These are phyloP conservation scores for Helicoverpa zea DNA, from an alignment of 1,140 invertebrate species.

Conservation along the genomic window DNA sequence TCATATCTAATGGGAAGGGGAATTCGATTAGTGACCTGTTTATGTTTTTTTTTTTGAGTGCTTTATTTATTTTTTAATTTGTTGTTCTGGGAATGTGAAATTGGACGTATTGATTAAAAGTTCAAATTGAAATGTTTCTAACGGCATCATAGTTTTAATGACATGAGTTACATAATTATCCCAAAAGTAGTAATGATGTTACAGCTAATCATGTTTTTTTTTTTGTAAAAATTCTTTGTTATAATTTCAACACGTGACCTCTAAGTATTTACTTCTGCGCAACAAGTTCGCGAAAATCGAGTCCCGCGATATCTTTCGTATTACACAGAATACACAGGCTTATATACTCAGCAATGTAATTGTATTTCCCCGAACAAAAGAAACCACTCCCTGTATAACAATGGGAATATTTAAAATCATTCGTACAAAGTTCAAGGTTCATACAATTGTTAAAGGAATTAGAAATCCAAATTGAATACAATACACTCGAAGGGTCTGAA, in stretches of 20 bases:
- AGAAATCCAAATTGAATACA: slow-evolving; percentile 18
- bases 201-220: no score
- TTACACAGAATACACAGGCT: neutral
- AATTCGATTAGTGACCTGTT: no score
- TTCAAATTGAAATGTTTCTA: neutral
- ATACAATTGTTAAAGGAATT: slow-evolving; percentile 2
- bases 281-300: neutral
- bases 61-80: neutral
- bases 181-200: no score
- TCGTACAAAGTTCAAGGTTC: slow-evolving; percentile 24
- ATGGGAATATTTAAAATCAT: slow-evolving; percentile 32
- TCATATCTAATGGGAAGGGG: no score
- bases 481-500: slow-evolving; percentile 5
- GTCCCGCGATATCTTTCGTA: slow-evolving; percentile 24
- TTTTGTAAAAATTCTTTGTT: no score
- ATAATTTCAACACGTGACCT: no score
- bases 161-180: no score
- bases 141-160: neutral
- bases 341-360: slow-evolving; percentile 18
- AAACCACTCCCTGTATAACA: slow-evolving; percentile 27
- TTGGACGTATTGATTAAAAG: neutral
- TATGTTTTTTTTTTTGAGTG: neutral
- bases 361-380: slow-evolving; percentile 35
- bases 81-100: neutral
- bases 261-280: neutral